These are phyloP conservation scores for Heliconius hortense DNA, from an alignment of 2,888 invertebrate genomes.

Conservation along the genomic window DNA sequence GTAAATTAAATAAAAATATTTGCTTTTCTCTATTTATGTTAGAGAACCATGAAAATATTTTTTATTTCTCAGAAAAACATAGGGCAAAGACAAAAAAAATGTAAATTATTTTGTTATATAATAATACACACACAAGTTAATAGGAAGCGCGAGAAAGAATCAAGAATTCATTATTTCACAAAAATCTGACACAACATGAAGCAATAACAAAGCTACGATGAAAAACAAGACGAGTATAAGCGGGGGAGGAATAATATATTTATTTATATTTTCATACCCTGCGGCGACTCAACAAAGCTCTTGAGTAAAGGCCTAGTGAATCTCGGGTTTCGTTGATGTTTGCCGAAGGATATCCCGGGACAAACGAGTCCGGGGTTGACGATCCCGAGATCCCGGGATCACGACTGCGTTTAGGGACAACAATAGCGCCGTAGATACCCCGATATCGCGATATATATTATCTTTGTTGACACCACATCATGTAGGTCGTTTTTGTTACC, in stretches of 20 bases:
- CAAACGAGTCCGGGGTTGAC: conserved; percentile 71
- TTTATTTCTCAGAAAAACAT: not conserved
- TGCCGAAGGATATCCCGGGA: conserved; percentile 77
- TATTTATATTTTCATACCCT: conserved; percentile 69
- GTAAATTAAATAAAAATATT: no score
- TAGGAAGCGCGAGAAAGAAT: conserved; percentile 25
- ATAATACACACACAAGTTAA: conserved; percentile 19
- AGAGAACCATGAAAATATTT: not conserved
- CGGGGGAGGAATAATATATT: conserved; percentile 53
- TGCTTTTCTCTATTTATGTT: not conserved
- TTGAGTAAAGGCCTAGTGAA: conserved; percentile 76
- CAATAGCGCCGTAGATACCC: conserved; percentile 71
- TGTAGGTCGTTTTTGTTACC: conserved; percentile 74
- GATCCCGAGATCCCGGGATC: conserved; percentile 74
- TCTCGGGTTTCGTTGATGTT: conserved; percentile 76
- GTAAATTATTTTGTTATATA: not conserved
- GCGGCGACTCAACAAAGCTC: conserved; percentile 68
- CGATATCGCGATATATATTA: conserved; percentile 77
- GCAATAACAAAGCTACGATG: conserved; percentile 51
- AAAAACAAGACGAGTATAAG: conserved; percentile 47
- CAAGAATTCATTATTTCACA: conserved; percentile 38
- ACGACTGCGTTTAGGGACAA: conserved; percentile 70
- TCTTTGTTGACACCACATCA: conserved; percentile 76
- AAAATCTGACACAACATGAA: conserved; percentile 52
- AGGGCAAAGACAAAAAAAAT: not conserved